Percentiles rank a stretch among this genome's conserved stretches.
phyloP scores from a whole-genome alignment of 2,888 invertebrate species.

The Trichopria drosophilae region DNA sequence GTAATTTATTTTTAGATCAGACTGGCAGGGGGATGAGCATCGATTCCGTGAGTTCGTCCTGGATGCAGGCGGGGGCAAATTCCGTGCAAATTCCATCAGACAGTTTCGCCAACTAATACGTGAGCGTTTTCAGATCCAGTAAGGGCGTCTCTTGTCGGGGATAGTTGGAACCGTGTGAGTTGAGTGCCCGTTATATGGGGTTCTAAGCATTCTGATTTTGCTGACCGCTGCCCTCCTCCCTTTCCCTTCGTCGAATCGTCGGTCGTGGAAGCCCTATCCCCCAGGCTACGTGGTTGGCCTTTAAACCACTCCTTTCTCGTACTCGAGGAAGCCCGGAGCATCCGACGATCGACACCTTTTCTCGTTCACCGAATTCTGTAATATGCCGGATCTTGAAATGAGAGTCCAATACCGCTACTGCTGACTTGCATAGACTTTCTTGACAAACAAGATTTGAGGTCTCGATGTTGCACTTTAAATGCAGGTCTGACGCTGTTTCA shows the following conservation, averaged over 20 bases:
- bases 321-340: conserved; percentile 13
- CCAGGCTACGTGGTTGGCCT: conserved; percentile 52
- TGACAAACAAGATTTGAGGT: too few relatives aligned
- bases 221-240: conserved; percentile 51
- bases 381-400: conserved; percentile 17
- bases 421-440: conserved; percentile 1
- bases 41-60: not conserved
- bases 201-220: conserved; percentile 56
- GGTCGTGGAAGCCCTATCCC: conserved; percentile 26
- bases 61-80: conserved; percentile 28
- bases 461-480: too few relatives aligned
- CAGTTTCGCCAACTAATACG: conserved; percentile 37
- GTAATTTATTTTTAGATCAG: too few relatives aligned
- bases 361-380: conserved; percentile 32
- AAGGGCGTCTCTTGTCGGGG: conserved; percentile 6
- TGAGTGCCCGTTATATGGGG: conserved; percentile 55
- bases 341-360: conserved; percentile 26
- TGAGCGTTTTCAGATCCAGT: conserved; percentile 14
- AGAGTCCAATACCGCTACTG: too few relatives aligned
- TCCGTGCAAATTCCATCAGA: conserved; percentile 39
- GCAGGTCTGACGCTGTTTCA: too few relatives aligned
- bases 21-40: too few relatives aligned
- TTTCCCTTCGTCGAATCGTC: conserved; percentile 20
- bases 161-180: conserved; percentile 35
- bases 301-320: conserved; percentile 46